A percentile compares a stretch with the other conserved stretches of the same genome.
Evolutionary conservation across 64 coral and sea anemone genomes (phyloP).

Genomic region (Astreopora myriophthalma): DNA sequence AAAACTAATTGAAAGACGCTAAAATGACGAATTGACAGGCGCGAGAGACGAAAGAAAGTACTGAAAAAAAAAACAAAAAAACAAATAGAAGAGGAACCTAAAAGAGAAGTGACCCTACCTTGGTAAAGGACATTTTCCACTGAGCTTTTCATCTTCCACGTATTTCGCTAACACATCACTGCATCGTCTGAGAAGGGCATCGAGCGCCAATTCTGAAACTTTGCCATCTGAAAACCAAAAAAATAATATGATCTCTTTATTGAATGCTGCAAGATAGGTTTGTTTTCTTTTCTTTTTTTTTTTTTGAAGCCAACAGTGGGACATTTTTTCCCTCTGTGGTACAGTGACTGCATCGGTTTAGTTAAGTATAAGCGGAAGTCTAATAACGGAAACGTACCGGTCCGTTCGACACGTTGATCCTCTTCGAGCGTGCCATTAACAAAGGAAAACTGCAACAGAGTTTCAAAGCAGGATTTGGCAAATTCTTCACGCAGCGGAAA

Average conservation of each 20-base stretch:
- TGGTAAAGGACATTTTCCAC: conserved; percentile 97
- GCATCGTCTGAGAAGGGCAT: conserved; percentile 83
- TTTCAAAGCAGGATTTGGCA: conserved; percentile 98
- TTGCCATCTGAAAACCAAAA: conserved; percentile 76
- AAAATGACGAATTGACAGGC: neutral
- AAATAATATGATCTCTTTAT: neutral
- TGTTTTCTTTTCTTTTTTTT: too few relatives aligned
- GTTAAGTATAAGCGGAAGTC: too few relatives aligned
- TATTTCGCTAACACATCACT: conserved; percentile 95
- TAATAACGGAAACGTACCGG: neutral
- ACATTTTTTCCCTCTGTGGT: too few relatives aligned
- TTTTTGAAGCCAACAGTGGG: too few relatives aligned
- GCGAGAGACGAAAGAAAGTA: neutral
- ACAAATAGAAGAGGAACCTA: neutral
- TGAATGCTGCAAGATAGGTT: neutral
- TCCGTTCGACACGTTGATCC: neutral
- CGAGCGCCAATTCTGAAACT: conserved; percentile 92
- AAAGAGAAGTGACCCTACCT: conserved; percentile 61
- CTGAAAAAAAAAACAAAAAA: neutral
- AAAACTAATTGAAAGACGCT: neutral
- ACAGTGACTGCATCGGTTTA: too few relatives aligned
- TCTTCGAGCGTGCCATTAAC: conserved; percentile 74
- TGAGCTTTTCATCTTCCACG: conserved; percentile 89
- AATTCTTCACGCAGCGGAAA: conserved; percentile 98
- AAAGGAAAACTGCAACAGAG: conserved; percentile 96